Base-by-base conservation (phyloP, 2,797 vertebrate genomes). In the Toxotes lorentzi region DNA sequence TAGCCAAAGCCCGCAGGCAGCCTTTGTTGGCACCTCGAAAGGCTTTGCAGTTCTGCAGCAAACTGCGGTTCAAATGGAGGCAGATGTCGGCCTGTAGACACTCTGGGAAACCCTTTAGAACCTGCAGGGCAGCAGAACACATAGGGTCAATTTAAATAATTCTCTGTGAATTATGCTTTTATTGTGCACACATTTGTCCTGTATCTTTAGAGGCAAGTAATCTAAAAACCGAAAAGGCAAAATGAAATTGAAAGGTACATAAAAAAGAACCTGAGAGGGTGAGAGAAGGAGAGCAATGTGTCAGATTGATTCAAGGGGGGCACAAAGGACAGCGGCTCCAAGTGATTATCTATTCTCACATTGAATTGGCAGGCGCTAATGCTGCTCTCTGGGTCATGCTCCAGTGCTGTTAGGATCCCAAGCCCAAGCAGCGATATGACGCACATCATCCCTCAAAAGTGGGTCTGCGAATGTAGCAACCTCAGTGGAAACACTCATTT, bases 11-110 rank as follows among this genome's bases (percentile, higher is more conserved):
- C 0, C 98, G 96, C 72, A 99, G 95, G 83, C 98, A 99, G 76
- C 98, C 98, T 50, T 99, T 98, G 94, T 96, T 99, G 83, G 98
- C 98, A 0, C 98, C 98, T 0, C 82, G 93, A 91, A 99, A 99
- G 0, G 98, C 98, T 17, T 96, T 97, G 91, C 98, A 99, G 94
- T 98, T 96, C 90, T 99, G 96, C 56, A 99, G 94, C 85, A 99
- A 94, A 0, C 91, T 97, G 56, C 98, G 97, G 95, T 99, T 99
- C 91, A 99, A 89, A 85, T 99, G 98, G 61, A 99, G 96, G 91
- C 98, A 99, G 93, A 99, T 99, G 89, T 99, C 98, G 0, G 98
- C 98, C 92, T 99, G 98, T 75, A 99, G 95, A 91, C 98, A 99
- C 94, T 99, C 98, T 0, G 98, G 98, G 87, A 99, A 99, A 23